Percentiles rank a stretch among this genome's conserved stretches.
phyloP scores from a whole-genome alignment of 2,797 vertebrate genomes.

The Sebastes trivittatus region DNA sequence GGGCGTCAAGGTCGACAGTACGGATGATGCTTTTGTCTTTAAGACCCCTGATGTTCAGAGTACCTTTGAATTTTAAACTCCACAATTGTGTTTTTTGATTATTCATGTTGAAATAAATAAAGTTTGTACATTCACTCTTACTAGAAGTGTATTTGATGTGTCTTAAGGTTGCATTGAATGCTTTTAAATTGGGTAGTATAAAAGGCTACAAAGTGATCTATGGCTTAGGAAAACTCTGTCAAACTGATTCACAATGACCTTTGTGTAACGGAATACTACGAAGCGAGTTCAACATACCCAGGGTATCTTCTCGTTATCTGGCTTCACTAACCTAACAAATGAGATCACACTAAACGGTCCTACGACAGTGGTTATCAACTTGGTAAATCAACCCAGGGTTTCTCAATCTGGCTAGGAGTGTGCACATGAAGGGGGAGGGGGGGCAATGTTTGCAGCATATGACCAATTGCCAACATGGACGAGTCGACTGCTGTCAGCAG shows the following conservation, averaged over 20 bases:
- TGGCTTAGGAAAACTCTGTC: not conserved
- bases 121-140: not conserved
- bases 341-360: too few relatives aligned
- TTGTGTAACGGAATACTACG: not conserved
- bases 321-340: too few relatives aligned
- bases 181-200: not conserved
- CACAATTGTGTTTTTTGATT: not conserved
- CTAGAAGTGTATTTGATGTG: not conserved
- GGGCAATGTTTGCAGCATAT: too few relatives aligned
- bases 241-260: not conserved
- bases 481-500: too few relatives aligned
- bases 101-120: constrained; percentile 32
- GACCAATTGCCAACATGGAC: too few relatives aligned
- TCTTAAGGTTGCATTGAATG: not conserved
- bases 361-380: too few relatives aligned
- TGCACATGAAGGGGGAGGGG: too few relatives aligned
- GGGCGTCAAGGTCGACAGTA: constrained; percentile 63
- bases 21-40: constrained; percentile 68
- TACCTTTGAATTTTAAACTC: constrained; percentile 79
- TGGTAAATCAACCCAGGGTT: too few relatives aligned
- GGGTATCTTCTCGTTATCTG: too few relatives aligned
- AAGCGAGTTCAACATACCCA: too few relatives aligned
- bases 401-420: too few relatives aligned
- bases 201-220: not conserved
- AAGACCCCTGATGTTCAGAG: constrained; percentile 60